Base-by-base conservation (phyloP, 2,888 invertebrate species). In the Ichneumoninae sp. region DNA sequence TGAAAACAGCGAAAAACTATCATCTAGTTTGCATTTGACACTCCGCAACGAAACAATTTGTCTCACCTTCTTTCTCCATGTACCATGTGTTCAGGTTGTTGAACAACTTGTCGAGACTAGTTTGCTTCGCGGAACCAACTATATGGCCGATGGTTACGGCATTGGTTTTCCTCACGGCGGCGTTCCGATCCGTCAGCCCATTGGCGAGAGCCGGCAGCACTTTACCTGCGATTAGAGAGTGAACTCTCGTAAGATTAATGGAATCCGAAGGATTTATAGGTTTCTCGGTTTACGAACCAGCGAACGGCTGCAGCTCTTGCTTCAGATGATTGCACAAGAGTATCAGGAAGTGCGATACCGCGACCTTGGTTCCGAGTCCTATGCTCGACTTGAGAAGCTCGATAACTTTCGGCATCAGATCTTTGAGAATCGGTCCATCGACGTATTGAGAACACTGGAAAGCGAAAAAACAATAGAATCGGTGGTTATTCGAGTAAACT, bases 111-210 rank as follows among this genome's bases (percentile, higher is more conserved):
- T 96, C 96, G 50, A 96, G 94, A 92, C 96, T 96, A 78, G 95
- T 95, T 86, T 96, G 97, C 94, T 98, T 98, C 50, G 98, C 98
- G 83, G 96, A 95, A 19, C 96, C 96, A 8, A 97, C 96, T 5
- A 98, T 95, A 91, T 98, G 97, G 0, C 98, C 98, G 84, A 98
- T 95, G 22, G 98, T 96, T 78, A 96, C 95, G 0, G 98, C 97
- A 92, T 97, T 97, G 86, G 97, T 96, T 94, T 97, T 98, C 89
- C 98, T 95, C 0, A 98, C 96, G 0, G 97, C 96, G 0, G 96
- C 94, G 91, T 98, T 98, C 82, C 98, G 95, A 93, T 99, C 98
- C 68, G 96, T 96, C 22, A 98, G 94, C 0, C 98, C 98, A 87
- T 96, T 96, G 54, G 98, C 94, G 76, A 98, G 94, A 10, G 95